phyloP scores from a whole-genome alignment of 2,113 vertebrate species.

The Hippocampus abdominalis region DNA sequence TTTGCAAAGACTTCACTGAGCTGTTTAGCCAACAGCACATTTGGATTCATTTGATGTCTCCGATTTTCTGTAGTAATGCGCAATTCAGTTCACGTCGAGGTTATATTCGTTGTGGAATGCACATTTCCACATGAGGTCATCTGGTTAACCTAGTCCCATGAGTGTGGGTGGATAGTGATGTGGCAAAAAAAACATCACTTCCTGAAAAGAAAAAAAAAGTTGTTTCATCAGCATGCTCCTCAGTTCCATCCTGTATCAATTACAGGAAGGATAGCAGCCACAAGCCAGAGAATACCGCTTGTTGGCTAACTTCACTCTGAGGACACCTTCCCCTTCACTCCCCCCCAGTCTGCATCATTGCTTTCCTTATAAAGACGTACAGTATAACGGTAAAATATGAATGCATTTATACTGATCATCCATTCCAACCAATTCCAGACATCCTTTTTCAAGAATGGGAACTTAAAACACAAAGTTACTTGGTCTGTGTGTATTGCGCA shows the following conservation, averaged over 20 bases:
- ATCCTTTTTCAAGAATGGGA: neutral
- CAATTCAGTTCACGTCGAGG: neutral
- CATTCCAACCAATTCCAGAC: neutral
- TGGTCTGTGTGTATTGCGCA: neutral
- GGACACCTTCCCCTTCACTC: constrained; percentile 21
- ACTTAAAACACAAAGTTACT: neutral
- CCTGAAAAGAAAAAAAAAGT: neutral
- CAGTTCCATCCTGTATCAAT: constrained; percentile 20
- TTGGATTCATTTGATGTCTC: too few relatives aligned
- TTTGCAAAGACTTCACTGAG: too few relatives aligned
- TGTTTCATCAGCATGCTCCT: constrained; percentile 17
- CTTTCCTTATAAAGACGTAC: constrained; percentile 1
- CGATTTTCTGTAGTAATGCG: neutral
- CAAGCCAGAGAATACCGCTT: constrained; percentile 9
- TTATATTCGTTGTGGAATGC: neutral
- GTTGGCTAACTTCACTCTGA: constrained; percentile 22
- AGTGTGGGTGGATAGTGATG: constrained; percentile 8
- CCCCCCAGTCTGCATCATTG: neutral
- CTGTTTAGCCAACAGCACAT: too few relatives aligned
- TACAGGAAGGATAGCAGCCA: constrained; percentile 30
- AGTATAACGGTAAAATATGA: too few relatives aligned
- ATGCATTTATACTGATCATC: neutral
- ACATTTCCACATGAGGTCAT: constrained; percentile 1
- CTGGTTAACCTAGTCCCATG: neutral
- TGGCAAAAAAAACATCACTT: constrained; percentile 14